Base-by-base conservation (phyloP, 2,888 invertebrate genomes). In the Aporophyla nigra region DNA sequence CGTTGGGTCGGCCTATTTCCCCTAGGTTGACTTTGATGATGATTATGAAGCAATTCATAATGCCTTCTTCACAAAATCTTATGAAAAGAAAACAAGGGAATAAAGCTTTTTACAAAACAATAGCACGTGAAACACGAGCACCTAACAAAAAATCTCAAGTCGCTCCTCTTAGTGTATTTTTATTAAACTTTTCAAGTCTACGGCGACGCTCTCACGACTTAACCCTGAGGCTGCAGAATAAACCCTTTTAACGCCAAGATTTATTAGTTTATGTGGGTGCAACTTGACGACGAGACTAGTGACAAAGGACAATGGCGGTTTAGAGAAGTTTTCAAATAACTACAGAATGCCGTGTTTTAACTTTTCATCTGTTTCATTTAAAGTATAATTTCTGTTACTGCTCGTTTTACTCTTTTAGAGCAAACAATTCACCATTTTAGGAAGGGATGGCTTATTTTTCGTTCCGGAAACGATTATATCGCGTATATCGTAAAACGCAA, bases 221-320 rank as follows among this genome's bases (percentile, higher is more conserved):
- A 70, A 70, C 49, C 65, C 63, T 27, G 54, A 56, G 27, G 40
- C 56, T 61, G 68, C 21, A 54, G 54, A 63, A 56, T 80, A 82
- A 71, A 75, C 68, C 79, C 70, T 65, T 72, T 71, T 62, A 66
- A 53, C 54, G 69, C 10, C n/a, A 56, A 56, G 68, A 78, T 85
- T 82, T 78, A 84, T 85, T 69, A 65, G 59, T 65, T 82, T 78
- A 75, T 56, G 68, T 63, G 67, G 53, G 43, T 70, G 53, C 19
- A 77, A 71, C 6, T 61, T 70, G 58, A 56, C 65, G 27, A 63
- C 21, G n/a, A 62, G 21, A n/a, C 9, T 78, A 4, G 9, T 27
- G 27, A 33, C 3, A 67, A 33, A 56, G 14, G 24, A 21, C 19
- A n/a, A 58, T 83, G 19, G 43, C 59, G 43, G 71, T 49, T 43